Conservation (phyloP, 92 coral and sea anemone species). For the Phymanthus crucifer region DNA sequence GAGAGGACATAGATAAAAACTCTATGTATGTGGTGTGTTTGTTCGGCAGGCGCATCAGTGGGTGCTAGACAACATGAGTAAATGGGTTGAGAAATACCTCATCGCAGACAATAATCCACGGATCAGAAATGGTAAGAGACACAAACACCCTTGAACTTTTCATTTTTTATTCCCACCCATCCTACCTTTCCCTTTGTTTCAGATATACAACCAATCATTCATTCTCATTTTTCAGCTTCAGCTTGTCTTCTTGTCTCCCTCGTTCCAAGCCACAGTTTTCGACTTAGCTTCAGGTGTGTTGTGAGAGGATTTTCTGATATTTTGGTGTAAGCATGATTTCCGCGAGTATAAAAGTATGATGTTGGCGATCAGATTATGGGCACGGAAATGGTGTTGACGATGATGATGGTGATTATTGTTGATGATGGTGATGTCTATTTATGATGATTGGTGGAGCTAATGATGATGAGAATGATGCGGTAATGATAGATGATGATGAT, state of each 20-base stretch:
- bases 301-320: no score
- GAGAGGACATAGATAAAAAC: no score
- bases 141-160: background rate
- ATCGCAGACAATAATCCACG: constrained; percentile 93
- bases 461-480: no score
- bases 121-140: constrained; percentile 82
- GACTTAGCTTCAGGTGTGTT: constrained; percentile 91
- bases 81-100: constrained; percentile 94
- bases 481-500: no score
- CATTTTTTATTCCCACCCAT: background rate
- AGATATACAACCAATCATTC: background rate
- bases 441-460: no score
- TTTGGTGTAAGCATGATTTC: background rate
- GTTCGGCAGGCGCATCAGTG: constrained; percentile 87
- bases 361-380: no score
- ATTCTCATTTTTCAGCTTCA: constrained; percentile 52
- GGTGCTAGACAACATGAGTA: constrained; percentile 93
- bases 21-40: background rate
- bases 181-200: background rate
- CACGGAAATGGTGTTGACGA: no score
- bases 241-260: constrained; percentile 91
- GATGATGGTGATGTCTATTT: no score
- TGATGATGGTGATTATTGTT: no score
- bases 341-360: no score
- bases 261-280: constrained; percentile 86